These are phyloP conservation scores for Scaptomyza caliginosa DNA, from an alignment of 2,888 invertebrate genomes.

Conservation along the genomic window DNA sequence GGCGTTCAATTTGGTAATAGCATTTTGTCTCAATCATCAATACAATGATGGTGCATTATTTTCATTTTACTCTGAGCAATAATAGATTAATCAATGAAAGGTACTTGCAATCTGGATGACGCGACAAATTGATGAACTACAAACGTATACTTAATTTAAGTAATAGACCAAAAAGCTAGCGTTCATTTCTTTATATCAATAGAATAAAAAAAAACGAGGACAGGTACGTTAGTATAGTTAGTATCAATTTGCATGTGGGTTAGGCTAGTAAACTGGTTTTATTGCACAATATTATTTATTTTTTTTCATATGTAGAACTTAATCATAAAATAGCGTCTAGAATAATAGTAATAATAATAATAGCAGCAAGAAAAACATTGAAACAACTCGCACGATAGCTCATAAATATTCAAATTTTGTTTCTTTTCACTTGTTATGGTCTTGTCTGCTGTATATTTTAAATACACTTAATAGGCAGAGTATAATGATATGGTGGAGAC, in stretches of 20 bases:
- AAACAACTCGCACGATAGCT: slow-evolving; percentile 55
- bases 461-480: slow-evolving; percentile 14
- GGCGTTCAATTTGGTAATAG: slow-evolving; percentile 1
- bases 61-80: neutral
- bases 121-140: slow-evolving; percentile 12
- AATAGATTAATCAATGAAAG: slow-evolving; percentile 22
- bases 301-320: slow-evolving; percentile 17
- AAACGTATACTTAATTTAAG: neutral
- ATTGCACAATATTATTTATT: slow-evolving; percentile 13
- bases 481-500: rapidly evolving
- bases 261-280: slow-evolving; percentile 1
- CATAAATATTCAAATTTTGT: slow-evolving; percentile 62
- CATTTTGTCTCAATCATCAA: slow-evolving; percentile 18
- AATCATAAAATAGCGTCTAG: slow-evolving; percentile 43
- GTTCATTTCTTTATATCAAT: slow-evolving; percentile 1
- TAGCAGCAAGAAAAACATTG: slow-evolving; percentile 32
- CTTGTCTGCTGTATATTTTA: slow-evolving; percentile 46
- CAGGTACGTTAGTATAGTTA: neutral
- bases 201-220: neutral
- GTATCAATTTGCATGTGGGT: neutral
- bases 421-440: slow-evolving; percentile 22
- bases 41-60: slow-evolving; percentile 42
- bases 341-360: slow-evolving; percentile 28
- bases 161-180: slow-evolving; percentile 2
- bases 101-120: slow-evolving; percentile 17